Evolutionary conservation across 2,113 vertebrate species (phyloP), one percentile per base, ranked within the genome.

Genomic region (Apteryx mantelli): DNA sequence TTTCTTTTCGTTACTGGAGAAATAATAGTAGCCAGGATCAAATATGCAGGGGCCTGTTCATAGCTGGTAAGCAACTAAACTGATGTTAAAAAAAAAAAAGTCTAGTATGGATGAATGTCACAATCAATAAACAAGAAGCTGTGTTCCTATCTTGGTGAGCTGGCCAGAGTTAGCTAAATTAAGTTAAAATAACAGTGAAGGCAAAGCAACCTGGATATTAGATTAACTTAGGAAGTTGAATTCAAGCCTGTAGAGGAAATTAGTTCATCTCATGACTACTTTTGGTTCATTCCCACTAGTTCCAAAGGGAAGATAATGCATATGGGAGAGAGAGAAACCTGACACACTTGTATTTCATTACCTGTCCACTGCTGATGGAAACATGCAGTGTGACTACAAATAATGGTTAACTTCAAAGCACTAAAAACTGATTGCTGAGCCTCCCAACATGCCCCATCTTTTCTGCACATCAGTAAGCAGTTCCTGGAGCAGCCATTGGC

Each of bases 361-460:
- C 76, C 82, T 96, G 89, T 94, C 85, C 79, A 64, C 69, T 78
- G 79, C 71, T 83, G 82, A 81, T 63, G 84, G 89, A 93, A 95
- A 89, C 58, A 73, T 84, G 71, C 79, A 81, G 42, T 60, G 55
- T 86, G 95, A 78, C 82, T 94, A 53, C 74, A 87, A 91, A 77
- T 89, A 85, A 95, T 89, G 75, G 87, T 89, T 91, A 95, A 91
- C 85, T 94, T 95, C 88, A 96, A 94, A 96, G 94, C 58, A 86
- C 64, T 89, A 58, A 91, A 95, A 93, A 42, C 46, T 56, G 78
- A 83, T 75, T 90, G 79, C 86, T 1, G 11, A 86, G 36, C 36
- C 36, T 38, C 36, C 36, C 36, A 38, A 93, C 79, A 83, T 86
- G 75, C 66, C 21, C 55, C 48, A 63, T 95, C 58, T 55, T 95